phyloP scores from a whole-genome alignment of 1,140 invertebrate genomes.

The Euura saliciscinereae region DNA sequence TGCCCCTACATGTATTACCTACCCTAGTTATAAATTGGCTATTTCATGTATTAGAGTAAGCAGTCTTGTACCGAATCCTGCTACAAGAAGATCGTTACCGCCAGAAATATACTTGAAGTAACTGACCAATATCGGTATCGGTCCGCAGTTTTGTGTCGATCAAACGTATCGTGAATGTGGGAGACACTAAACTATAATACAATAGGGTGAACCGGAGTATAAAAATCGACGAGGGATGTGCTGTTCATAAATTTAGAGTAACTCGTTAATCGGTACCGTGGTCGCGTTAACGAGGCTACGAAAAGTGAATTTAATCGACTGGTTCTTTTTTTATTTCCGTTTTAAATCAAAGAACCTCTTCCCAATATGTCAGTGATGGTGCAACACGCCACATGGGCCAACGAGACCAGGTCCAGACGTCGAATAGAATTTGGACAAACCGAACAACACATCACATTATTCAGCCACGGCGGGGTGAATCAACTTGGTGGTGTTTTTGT shows the following conservation, averaged over 20 bases:
- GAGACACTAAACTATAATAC: too few relatives aligned
- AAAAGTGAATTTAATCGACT: background rate
- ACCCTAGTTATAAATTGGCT: too few relatives aligned
- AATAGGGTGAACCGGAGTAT: too few relatives aligned
- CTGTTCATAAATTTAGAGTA: background rate
- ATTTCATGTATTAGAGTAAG: too few relatives aligned
- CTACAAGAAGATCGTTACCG: too few relatives aligned
- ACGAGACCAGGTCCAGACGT: background rate
- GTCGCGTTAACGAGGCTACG: background rate
- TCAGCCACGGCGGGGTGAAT: constrained; percentile 90
- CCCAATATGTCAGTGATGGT: background rate
- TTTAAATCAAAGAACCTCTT: background rate
- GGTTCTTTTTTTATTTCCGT: background rate
- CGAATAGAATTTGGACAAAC: background rate
- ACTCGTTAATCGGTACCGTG: background rate
- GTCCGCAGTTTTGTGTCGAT: too few relatives aligned
- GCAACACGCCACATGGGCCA: background rate
- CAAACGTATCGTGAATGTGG: too few relatives aligned
- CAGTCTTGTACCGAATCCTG: too few relatives aligned
- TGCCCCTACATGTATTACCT: too few relatives aligned
- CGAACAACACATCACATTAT: background rate
- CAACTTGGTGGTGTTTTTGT: constrained; percentile 96
- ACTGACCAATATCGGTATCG: too few relatives aligned
- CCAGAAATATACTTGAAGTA: too few relatives aligned
- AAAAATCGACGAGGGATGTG: background rate